A percentile compares a stretch with the other conserved stretches of the same genome.
phyloP scores from a whole-genome alignment of 2,113 vertebrate species.

The Malaclemys terrapin region DNA sequence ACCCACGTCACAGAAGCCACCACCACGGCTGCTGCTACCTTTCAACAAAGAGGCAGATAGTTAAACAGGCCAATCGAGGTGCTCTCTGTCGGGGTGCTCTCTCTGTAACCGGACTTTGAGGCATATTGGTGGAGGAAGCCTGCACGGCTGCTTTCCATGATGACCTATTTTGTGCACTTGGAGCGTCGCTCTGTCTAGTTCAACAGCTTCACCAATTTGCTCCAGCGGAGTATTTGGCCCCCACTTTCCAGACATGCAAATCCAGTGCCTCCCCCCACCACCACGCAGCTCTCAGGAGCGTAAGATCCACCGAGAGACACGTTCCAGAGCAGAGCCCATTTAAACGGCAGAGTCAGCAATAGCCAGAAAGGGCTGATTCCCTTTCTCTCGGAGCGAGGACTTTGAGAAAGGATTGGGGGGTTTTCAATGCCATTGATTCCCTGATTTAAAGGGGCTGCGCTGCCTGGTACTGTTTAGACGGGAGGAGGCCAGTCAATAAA shows the following conservation, averaged over 20 bases:
- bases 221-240: neutral
- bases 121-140: neutral
- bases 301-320: rapidly evolving
- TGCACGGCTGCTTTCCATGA: neutral
- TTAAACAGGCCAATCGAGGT: neutral
- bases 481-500: neutral
- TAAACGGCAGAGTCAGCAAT: neutral
- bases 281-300: neutral
- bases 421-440: slow-evolving; percentile 21
- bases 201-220: neutral
- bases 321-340: rapidly evolving
- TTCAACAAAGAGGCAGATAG: neutral
- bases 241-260: neutral
- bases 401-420: neutral
- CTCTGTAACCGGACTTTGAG: rapidly evolving
- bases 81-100: rapidly evolving
- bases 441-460: neutral
- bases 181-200: neutral
- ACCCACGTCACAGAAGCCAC: neutral
- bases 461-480: neutral
- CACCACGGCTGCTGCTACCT: neutral
- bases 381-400: neutral
- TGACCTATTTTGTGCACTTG: neutral
- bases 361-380: neutral
- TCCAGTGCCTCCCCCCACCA: neutral